Conservation (phyloP, 2,113 vertebrate genomes). For the Fukomys damarensis region DNA sequence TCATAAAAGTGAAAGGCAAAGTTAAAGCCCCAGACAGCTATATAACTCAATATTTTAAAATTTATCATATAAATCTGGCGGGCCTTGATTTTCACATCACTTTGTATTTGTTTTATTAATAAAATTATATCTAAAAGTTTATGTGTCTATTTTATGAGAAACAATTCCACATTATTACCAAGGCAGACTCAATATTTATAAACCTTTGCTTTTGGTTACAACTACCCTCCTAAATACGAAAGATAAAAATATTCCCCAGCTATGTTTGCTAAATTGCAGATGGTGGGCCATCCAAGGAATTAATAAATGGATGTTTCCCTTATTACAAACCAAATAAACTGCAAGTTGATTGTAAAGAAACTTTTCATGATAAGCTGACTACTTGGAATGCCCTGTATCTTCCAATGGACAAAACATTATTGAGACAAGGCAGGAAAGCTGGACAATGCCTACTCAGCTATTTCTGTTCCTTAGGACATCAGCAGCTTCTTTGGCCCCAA, state of each 20-base stretch:
- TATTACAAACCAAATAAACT: background rate
- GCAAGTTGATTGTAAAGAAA: background rate
- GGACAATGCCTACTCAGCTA: no score
- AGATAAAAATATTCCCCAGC: background rate
- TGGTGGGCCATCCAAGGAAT: background rate
- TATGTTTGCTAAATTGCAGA: background rate
- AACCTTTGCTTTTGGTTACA: background rate
- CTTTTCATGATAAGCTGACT: background rate
- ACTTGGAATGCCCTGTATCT: background rate
- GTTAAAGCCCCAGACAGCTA: background rate
- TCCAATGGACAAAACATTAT: background rate
- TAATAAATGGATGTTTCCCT: background rate
- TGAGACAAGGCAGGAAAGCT: background rate
- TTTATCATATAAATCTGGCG: slow-evolving; percentile 23
- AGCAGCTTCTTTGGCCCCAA: background rate
- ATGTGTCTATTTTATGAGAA: background rate
- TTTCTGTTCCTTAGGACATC: background rate
- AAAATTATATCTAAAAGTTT: background rate
- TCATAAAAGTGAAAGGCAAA: slow-evolving; percentile 13
- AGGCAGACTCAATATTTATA: background rate
- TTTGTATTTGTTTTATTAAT: slow-evolving; percentile 45
- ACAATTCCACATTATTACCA: background rate
- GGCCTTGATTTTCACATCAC: background rate
- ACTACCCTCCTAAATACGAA: background rate
- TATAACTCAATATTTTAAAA: background rate